Base-by-base conservation (phyloP, 2,888 invertebrate species). In the Hecatera dysodea region DNA sequence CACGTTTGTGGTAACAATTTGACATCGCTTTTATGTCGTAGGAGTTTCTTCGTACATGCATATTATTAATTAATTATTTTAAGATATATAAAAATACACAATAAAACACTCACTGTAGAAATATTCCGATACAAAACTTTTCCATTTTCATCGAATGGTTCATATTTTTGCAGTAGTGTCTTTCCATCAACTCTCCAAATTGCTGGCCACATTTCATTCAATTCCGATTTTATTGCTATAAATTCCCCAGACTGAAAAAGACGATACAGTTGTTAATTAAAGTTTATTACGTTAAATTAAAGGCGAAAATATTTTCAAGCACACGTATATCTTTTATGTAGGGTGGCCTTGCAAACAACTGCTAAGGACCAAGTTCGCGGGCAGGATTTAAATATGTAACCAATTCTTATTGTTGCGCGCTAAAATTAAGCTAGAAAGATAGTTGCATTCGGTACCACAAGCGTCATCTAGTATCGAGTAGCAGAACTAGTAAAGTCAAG, bases 101-200 rank as follows among this genome's bases (percentile, higher is more conserved):
- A 36, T 65, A 33, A 22, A 29, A 70, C 78, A 94, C 96, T 96
- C 96, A 98, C 98, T 91, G 98, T 98, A 62, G 98, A 98, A 95
- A 98, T 98, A 96, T 98, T 98, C 89, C 97, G 97, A 90, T 98
- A 98, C 71, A 98, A 96, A 72, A 97, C 97, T 93, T 97, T 97
- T 72, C 98, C 98, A 90, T 98, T 97, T 87, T 98, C 97, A 84
- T 98, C 97, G 87, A 98, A 98, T 7, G 98, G 98, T 90, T 98
- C 98, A 88, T 97, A 98, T 91, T 98, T 98, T 93, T 98, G 98
- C 76, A 98, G 92, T 80, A 98, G 96, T 27, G 97, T 97, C 93
- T 98, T 98, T 1, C 98, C 98, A 91, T 99, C 99, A 53, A 99
- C 98, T 92, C 98, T 97, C 99, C 99, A 99, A 87, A 99, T 97